Conservation (phyloP, 2,888 invertebrate species). For the Xestia sexstrigata region DNA sequence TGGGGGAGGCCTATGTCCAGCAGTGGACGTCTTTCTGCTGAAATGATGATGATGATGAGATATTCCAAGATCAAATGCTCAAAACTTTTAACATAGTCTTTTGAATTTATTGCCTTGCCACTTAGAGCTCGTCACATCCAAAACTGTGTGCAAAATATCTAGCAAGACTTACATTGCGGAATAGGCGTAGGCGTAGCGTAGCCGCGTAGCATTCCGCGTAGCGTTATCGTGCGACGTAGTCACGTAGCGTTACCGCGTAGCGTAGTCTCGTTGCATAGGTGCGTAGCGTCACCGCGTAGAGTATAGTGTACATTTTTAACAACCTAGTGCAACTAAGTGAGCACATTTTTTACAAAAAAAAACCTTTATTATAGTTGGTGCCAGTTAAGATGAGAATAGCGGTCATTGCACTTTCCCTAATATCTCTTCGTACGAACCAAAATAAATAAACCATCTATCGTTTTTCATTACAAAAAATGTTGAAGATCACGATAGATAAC, state of each 20-base stretch:
- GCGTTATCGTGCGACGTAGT: background rate
- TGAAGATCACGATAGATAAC: no score
- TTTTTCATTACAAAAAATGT: no score
- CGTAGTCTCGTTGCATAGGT: no score
- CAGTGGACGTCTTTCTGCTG: no score
- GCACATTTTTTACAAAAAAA: slow-evolving; percentile 3
- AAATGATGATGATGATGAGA: no score
- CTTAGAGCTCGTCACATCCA: background rate
- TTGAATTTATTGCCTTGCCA: background rate
- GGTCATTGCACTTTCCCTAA: no score
- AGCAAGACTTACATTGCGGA: background rate
- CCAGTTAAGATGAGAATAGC: no score
- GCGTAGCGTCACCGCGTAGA: background rate
- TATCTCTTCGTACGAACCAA: no score
- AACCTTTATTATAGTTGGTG: background rate
- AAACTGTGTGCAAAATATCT: background rate
- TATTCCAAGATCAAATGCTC: background rate
- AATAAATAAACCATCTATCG: no score
- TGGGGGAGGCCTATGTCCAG: no score
- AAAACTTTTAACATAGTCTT: background rate
- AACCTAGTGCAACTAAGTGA: background rate
- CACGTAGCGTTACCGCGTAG: background rate
- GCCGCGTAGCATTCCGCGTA: background rate
- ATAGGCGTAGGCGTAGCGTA: background rate
- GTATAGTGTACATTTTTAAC: background rate